A percentile compares a stretch with the other conserved stretches of the same genome.
Evolutionary conservation across 1,140 invertebrate genomes (phyloP).

Genomic region (Neoseiulus cucumeris): DNA sequence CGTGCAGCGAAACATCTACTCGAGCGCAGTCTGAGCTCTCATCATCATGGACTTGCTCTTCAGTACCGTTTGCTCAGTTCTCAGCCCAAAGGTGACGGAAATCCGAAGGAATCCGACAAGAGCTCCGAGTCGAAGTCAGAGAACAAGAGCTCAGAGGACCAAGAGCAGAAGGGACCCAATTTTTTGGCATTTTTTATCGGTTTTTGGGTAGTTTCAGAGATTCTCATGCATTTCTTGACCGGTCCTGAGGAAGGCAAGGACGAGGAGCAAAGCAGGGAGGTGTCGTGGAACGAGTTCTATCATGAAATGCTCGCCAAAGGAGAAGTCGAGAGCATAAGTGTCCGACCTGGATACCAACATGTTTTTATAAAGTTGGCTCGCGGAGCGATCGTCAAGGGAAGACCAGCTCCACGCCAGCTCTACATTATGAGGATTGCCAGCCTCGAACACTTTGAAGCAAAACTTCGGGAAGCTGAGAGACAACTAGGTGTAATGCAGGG

Average conservation of each 20-base stretch:
- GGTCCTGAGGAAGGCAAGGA: too few species aligned
- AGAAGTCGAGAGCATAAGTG: constrained; percentile 67
- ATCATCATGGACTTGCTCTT: too few species aligned
- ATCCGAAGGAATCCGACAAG: too few species aligned
- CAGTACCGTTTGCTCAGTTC: too few species aligned
- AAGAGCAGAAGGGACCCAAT: too few species aligned
- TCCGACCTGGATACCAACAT: constrained; percentile 52
- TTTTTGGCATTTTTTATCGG: too few species aligned
- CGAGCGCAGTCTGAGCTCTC: not conserved
- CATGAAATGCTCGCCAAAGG: constrained; percentile 77
- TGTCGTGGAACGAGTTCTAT: constrained; percentile 72
- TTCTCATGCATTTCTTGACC: too few species aligned
- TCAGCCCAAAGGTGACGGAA: too few species aligned
- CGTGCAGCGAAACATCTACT: not conserved
- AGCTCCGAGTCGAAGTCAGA: too few species aligned
- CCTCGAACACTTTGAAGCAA: constrained; percentile 61
- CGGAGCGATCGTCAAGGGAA: constrained; percentile 68
- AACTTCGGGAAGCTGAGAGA: constrained; percentile 54
- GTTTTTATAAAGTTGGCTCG: constrained; percentile 61
- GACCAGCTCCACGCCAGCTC: constrained; percentile 39
- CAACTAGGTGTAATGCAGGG: constrained; percentile 39
- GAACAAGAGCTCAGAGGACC: too few species aligned
- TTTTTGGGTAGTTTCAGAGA: too few species aligned
- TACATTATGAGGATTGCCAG: constrained; percentile 67
- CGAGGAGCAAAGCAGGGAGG: too few species aligned